These are phyloP conservation scores for Liposcelis brunnea DNA, from an alignment of 2,888 invertebrate species.

Conservation along the genomic window DNA sequence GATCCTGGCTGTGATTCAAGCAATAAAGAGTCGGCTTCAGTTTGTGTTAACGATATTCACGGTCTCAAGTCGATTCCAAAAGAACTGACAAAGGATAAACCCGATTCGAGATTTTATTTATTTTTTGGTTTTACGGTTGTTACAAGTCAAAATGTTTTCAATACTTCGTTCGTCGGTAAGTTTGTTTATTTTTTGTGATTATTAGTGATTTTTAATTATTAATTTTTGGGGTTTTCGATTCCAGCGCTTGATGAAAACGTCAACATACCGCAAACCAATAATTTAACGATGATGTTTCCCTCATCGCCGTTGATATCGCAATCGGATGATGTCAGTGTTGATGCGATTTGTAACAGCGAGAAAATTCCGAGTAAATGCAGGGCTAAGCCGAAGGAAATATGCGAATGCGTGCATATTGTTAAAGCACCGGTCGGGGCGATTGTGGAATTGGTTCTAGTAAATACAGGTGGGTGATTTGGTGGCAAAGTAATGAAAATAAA, in stretches of 20 bases:
- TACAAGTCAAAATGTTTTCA: slow-evolving; percentile 9
- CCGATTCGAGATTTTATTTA: slow-evolving; percentile 44
- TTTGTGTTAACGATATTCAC: slow-evolving; percentile 39
- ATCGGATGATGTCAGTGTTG: slow-evolving; percentile 32
- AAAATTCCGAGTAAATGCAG: slow-evolving; percentile 12
- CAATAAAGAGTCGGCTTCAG: no score
- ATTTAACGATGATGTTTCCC: slow-evolving; percentile 58
- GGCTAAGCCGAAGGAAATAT: slow-evolving; percentile 20
- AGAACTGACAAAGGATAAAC: slow-evolving; percentile 28
- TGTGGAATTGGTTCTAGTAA: slow-evolving; percentile 55
- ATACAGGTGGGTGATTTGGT: slow-evolving; percentile 40
- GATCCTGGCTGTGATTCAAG: no score
- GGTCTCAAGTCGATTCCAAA: slow-evolving; percentile 31
- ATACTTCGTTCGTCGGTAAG: not conserved
- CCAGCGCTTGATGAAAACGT: no score
- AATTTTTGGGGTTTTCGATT: no score
- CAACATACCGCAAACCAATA: slow-evolving; percentile 35
- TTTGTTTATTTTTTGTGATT: no score
- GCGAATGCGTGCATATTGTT: slow-evolving; percentile 59
- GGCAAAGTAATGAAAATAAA: not conserved
- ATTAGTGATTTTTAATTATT: no score
- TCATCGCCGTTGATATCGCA: slow-evolving; percentile 63
- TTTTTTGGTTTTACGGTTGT: slow-evolving; percentile 39
- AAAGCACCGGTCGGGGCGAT: slow-evolving; percentile 45
- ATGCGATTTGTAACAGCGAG: slow-evolving; percentile 30